Percentiles rank a stretch among this genome's conserved stretches.
These are phyloP conservation scores for Psittacula cyanocephala DNA, from an alignment of 2,113 vertebrate species.

Conservation along the genomic window DNA sequence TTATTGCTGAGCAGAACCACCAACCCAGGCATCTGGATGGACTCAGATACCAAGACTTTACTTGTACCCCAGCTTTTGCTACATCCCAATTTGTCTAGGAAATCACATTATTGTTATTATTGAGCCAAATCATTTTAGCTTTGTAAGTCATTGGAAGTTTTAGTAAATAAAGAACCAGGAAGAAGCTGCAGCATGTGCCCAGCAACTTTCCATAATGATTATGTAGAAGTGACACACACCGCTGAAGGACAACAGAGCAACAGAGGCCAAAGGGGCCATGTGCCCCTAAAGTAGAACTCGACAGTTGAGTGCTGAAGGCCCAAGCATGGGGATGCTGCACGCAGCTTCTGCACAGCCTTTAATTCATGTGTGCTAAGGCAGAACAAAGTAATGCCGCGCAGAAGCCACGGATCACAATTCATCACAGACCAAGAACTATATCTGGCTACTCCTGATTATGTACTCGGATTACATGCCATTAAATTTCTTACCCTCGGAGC, in stretches of 20 bases:
- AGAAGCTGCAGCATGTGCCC: neutral
- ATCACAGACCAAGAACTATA: constrained; percentile 3
- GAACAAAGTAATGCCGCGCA: neutral
- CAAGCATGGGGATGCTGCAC: neutral
- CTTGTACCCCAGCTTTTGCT: constrained; percentile 21
- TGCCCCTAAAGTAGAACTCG: neutral
- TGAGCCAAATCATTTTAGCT: neutral
- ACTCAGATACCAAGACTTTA: neutral
- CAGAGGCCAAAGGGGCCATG: neutral
- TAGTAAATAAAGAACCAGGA: neutral
- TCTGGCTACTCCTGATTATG: constrained; percentile 30
- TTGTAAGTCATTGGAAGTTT: neutral
- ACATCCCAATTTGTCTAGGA: constrained; percentile 5
- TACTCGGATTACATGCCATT: neutral
- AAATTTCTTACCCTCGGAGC: constrained; percentile 16
- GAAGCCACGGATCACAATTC: neutral
- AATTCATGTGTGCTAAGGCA: constrained; percentile 12
- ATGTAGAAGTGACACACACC: neutral
- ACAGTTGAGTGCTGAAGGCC: neutral
- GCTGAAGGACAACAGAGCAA: constrained; percentile 19
- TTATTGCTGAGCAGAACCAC: constrained; percentile 80
- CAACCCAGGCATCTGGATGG: constrained; percentile 22
- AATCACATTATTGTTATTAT: neutral
- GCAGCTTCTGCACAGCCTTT: constrained; percentile 28
- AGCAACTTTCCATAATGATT: neutral